Evolutionary conservation across 2,797 vertebrate genomes (phyloP), one percentile per base, ranked within the genome.

Genomic region (Sitta carolinensis): DNA sequence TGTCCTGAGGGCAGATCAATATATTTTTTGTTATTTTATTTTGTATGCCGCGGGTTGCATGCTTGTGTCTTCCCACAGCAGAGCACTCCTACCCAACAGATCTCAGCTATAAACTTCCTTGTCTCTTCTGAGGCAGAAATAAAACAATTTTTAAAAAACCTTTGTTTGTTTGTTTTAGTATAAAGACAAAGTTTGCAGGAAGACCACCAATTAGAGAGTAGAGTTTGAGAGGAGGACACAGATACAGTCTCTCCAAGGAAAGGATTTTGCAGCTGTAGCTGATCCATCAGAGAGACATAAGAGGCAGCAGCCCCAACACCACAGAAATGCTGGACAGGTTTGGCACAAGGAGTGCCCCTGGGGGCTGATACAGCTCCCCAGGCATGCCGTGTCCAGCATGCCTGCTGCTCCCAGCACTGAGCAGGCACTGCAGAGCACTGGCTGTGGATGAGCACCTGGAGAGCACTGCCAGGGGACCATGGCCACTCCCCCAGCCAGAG

Each of bases 121-220:
- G 48, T 16, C 23, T 79, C 48, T 62, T 67, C 61, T 32, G 27
- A 38, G 32, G 27, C 16, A 79, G 47, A 47, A 72, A 36, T 5
- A 47, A 36, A 78, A 20, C 21, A 6, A 12, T 4, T 45, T 72
- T n/a, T 4, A 1, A 17, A 6, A 67, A 42, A 3, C 0, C 0
- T 11, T 61, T 47, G 11, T 51, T 36, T 66, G 11, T n/a, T 59
- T 59, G 63, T 50, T 57, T 18, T 13, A 38, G 8, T 23, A 38
- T 13, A 27, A 58, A 22, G 27, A 48, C 16, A 59, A 67, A 55
- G 6, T 42, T 62, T 66, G 3, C 34, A 32, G 45, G 27, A 66
- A 73, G n/a, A 40, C 34, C 36, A 17, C 8, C 18, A 73, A 4
- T 30, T 30, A 42, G 13, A 38, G 32, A 45, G 30, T 4, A 57